Evolutionary conservation across 2,888 invertebrate genomes (phyloP), one percentile per base, ranked within the genome.

Genomic region (Anaspis maculata): DNA sequence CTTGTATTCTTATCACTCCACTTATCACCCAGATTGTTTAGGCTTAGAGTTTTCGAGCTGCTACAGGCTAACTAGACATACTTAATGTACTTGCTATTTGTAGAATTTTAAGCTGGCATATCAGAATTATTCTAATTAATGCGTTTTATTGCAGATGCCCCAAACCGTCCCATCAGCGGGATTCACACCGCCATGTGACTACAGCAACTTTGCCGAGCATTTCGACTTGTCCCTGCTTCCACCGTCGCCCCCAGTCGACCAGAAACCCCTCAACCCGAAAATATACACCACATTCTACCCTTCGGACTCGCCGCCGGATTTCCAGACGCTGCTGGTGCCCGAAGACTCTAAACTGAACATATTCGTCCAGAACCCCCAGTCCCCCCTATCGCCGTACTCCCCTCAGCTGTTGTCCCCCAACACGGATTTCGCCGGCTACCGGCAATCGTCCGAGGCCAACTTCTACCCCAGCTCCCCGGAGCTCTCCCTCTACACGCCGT

Each of bases 121-220:
- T n/a, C n/a, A n/a, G n/a, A n/a, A n/a, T n/a, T n/a, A n/a, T n/a
- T n/a, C n/a, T n/a, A n/a, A n/a, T n/a, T n/a, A n/a, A n/a, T n/a
- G n/a, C n/a, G n/a, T n/a, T n/a, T n/a, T n/a, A n/a, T 71, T 69
- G 7, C 77, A 85, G 85, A 84, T 84, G 83, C 82, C 84, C 67
- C 85, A 85, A 71, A 83, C 79, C 56, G 84, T 84, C 54, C 84
- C 84, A 37, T 75, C 80, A 52, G 80, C 80, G 56, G 82, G 81
- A 64, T 79, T 77, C 62, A 82, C 80, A 66, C 79, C 82, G 51
- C 77, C 81, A 45, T 81, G 79, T 61, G 76, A 76, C 57, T 76
- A 74, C 64, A 71, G 67, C 46, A 66, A 59, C 42, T 71, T 70
- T 51, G 77, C 79, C 30, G 78, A 80, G 51, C 74, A 73, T 48